phyloP scores from a whole-genome alignment of 2,797 vertebrate genomes.

The Morelia viridis region DNA sequence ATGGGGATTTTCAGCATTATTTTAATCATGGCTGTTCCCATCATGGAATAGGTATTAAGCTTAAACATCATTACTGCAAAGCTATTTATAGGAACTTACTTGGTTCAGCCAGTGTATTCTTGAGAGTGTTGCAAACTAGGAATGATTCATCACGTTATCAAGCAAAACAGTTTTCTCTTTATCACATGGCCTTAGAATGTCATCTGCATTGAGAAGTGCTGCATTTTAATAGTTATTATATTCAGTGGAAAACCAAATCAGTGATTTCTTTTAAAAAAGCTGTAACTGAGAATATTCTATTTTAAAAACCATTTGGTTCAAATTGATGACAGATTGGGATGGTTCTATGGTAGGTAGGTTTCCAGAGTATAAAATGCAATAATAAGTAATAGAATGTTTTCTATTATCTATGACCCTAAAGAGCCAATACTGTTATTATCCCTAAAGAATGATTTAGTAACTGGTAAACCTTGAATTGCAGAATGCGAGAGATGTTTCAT shows the following conservation, averaged over 20 bases:
- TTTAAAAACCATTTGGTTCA: background rate
- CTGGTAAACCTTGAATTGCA: background rate
- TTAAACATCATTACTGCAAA: background rate
- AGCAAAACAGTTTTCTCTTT: background rate
- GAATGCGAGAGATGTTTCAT: background rate
- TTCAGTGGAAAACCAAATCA: background rate
- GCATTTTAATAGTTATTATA: background rate
- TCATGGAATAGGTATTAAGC: background rate
- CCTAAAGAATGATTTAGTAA: background rate
- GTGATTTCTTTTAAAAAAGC: background rate
- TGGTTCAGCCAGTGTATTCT: background rate
- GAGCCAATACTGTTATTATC: background rate
- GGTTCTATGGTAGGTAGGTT: background rate
- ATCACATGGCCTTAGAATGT: background rate
- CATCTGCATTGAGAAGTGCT: background rate
- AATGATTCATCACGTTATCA: constrained; percentile 21
- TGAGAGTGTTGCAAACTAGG: constrained; percentile 2
- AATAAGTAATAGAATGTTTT: background rate
- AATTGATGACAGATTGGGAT: background rate
- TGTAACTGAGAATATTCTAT: background rate
- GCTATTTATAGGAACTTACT: constrained; percentile 24
- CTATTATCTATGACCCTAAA: background rate
- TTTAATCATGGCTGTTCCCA: background rate
- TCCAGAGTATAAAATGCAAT: background rate
- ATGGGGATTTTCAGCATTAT: background rate